phyloP scores from a whole-genome alignment of 2,797 vertebrate species.

The Lepilemur septentrionalis region DNA sequence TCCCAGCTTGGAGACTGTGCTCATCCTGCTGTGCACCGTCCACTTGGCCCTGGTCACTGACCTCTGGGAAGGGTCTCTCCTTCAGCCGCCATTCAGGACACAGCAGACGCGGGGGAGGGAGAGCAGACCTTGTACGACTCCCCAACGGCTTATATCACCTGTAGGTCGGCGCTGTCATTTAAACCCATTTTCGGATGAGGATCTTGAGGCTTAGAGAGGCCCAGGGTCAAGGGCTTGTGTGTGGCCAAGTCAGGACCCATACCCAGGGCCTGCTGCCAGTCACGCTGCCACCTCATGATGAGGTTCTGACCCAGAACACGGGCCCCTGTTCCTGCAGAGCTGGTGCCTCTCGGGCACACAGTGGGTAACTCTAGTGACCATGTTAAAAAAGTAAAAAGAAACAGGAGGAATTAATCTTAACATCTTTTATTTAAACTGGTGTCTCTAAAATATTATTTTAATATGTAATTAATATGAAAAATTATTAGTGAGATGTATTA shows the following conservation, averaged over 20 bases:
- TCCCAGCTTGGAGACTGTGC: neutral
- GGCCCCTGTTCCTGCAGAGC: neutral
- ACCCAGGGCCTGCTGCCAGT: neutral
- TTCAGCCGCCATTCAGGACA: neutral
- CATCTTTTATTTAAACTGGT: neutral
- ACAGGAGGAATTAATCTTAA: neutral
- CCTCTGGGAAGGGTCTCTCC: neutral
- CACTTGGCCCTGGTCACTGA: neutral
- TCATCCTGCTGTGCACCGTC: neutral
- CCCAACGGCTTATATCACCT: neutral
- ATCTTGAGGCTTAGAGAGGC: neutral
- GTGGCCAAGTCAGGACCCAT: neutral
- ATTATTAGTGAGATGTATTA: neutral
- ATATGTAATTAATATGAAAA: neutral
- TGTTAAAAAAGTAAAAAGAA: neutral
- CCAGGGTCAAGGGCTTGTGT: fast-evolving
- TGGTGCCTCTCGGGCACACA: too few relatives aligned
- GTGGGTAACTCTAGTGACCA: neutral
- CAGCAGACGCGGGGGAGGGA: neutral
- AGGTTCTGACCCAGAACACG: neutral
- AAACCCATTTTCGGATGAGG: neutral
- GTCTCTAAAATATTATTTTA: neutral
- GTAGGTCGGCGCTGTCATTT: neutral
- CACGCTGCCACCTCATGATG: neutral
- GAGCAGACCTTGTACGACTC: neutral